Evolutionary conservation across 2,113 vertebrate species (phyloP).

Genomic region (Motacilla alba): DNA sequence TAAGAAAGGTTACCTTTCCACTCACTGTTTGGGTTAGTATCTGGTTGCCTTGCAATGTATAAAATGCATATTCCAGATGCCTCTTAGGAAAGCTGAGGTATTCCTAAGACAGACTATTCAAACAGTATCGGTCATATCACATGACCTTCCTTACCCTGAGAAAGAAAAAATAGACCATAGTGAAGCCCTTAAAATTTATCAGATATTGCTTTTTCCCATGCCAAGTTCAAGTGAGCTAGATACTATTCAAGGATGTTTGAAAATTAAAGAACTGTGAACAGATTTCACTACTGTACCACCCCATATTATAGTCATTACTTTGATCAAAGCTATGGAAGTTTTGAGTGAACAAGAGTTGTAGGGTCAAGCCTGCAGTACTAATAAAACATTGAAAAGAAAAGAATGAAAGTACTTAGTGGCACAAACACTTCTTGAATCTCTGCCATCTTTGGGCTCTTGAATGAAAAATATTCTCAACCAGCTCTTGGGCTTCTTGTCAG

Average conservation of each 20-base stretch:
- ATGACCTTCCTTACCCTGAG: background rate
- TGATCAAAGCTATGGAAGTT: background rate
- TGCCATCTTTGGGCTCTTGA: background rate
- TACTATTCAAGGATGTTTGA: background rate
- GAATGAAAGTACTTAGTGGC: background rate
- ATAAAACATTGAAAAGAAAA: background rate
- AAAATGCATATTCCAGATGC: background rate
- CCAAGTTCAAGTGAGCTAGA: background rate
- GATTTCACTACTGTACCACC: background rate
- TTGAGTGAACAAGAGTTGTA: background rate
- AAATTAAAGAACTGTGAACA: background rate
- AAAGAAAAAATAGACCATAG: background rate
- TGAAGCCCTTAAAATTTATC: background rate
- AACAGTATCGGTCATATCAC: background rate
- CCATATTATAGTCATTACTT: background rate
- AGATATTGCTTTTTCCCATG: background rate
- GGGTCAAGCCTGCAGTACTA: background rate
- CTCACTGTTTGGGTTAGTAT: background rate
- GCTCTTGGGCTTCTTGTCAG: background rate
- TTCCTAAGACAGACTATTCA: background rate
- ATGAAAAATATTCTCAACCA: background rate
- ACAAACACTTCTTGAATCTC: background rate
- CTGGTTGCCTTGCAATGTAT: background rate
- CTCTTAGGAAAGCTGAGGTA: background rate
- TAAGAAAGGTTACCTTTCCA: background rate